Base-by-base conservation (phyloP, 35 echinoderm and acorn worm genomes). In the Hemicentrotus pulcherrimus region DNA sequence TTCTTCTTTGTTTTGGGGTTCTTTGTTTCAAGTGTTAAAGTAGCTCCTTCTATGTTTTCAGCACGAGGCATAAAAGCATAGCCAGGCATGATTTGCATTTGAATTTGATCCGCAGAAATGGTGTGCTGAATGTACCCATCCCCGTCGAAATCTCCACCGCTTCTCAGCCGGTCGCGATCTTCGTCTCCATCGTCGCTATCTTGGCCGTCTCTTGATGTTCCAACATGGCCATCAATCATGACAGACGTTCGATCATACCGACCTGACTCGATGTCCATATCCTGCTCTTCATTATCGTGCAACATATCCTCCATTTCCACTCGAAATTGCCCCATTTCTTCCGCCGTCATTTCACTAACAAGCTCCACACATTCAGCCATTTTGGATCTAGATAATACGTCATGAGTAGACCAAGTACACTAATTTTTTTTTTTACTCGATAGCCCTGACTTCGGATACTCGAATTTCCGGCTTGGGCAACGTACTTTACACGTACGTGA, bases 71-170 rank as follows among this genome's bases (percentile, higher is more conserved):
- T 97, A 59, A 99, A 97, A 11, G 94, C 94, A 93, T 97, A 96
- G 9, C 96, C 95, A 30, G 98, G 95, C 50, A 65, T 99, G 32
- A 99, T 99, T 47, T 98, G 98, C 96, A 97, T 99, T 91, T 99
- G 98, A 46, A 99, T 99, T 95, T 99, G 98, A 96, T 98, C 92
- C 9, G 96, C 87, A 22, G 98, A 98, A 32, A 98, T 98, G 71
- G 98, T 98, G 35, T 99, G 97, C 31, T 98, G 98, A 16, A 99
- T 99, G 95, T 95, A 98, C 30, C 96, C 98, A 96, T 96, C 97
- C 32, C 91, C 86, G 32, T 46, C 93, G 95, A 88, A 93, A 19
- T 50, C 70, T 94, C 52, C 87, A 48, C 85, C 92, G 48, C 16
- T 58, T 46, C 9, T 32, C 31, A 15, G 46, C 87, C 46, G 48